Evolutionary conservation across 2,113 vertebrate species (phyloP), one percentile per base, ranked within the genome.

Genomic region (Cyprinodon variegatus): DNA sequence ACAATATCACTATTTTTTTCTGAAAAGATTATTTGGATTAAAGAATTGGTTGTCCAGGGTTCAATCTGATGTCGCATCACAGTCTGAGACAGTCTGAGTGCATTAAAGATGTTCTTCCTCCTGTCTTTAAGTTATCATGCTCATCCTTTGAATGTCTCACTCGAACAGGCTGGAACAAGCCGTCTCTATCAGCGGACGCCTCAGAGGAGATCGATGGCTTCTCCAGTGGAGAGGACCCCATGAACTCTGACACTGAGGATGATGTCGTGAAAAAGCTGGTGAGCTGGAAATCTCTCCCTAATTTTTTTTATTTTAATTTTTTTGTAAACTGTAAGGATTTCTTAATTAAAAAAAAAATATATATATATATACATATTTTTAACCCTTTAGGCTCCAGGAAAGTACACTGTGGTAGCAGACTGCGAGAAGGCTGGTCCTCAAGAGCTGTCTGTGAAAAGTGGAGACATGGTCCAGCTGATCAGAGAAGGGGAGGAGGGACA

Each of bases 161-260:
- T 7, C 41, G 15, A 5, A 0, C 83, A 99, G 98, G 96, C 1
- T 99, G 96, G 96, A 93, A 87, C 86, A 98, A 96, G 88, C 88
- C 93, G 0, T 95, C 96, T 20, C 94, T 96, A 36, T 97, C 96
- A 0, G 89, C 95, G 63, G 97, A 99, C 13, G 95, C 93, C 13
- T 96, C 96, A 0, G 97, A 97, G 80, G 97, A 98, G 85, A 93
- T 93, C 0, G 96, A 98, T 0, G 96, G 94, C 3, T 99, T 96
- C 95, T 99, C 97, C 8, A 99, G 98, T 1, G 81, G 95, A 0
- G 97, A 99, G 84, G 98, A 99, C 17, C 96, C 95, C 0, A 83
- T 97, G 64, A 99, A 97, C 91, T 99, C 98, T 0, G 98, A 99
- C 74, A 94, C 96, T 0, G 98, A 99, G 83, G 97, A 99, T 0